A percentile compares a stretch with the other conserved stretches of the same genome.
These are phyloP conservation scores for Okamejei kenojei DNA, from an alignment of 2,797 vertebrate genomes.

Conservation along the genomic window DNA sequence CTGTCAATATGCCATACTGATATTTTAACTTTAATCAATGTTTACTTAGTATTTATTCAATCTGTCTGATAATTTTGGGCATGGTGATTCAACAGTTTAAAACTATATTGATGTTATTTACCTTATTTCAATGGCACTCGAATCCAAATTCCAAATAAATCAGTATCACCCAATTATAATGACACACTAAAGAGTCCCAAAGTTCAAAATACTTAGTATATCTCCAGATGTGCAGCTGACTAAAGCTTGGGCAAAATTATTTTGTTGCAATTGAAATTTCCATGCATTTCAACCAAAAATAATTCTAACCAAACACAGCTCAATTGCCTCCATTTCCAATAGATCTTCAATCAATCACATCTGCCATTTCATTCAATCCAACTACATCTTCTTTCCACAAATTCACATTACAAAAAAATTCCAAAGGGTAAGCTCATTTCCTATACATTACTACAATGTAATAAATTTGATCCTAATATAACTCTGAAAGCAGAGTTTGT, in stretches of 20 bases:
- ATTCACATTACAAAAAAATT: not conserved
- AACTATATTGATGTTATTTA: not conserved
- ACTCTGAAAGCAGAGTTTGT: not conserved
- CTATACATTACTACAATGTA: not conserved
- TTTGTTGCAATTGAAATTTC: not conserved
- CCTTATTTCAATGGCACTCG: not conserved
- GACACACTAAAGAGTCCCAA: not conserved
- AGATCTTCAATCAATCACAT: not conserved
- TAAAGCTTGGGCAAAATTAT: not conserved
- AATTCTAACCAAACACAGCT: not conserved
- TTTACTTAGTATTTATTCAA: not conserved
- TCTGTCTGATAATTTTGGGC: not conserved
- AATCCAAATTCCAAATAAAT: not conserved
- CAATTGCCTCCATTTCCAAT: not conserved
- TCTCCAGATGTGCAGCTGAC: not conserved
- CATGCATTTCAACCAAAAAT: not conserved
- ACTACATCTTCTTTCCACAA: not conserved
- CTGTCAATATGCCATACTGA: not conserved
- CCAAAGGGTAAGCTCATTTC: not conserved
- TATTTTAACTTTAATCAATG: not conserved
- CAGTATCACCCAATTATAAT: not conserved
- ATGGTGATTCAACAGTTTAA: not conserved
- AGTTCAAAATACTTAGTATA: not conserved
- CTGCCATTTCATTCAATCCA: not conserved
- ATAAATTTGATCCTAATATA: not conserved